A percentile compares a stretch with the other conserved stretches of the same genome.
Evolutionary conservation across 2,113 vertebrate genomes (phyloP).

Genomic region (Albula goreensis): DNA sequence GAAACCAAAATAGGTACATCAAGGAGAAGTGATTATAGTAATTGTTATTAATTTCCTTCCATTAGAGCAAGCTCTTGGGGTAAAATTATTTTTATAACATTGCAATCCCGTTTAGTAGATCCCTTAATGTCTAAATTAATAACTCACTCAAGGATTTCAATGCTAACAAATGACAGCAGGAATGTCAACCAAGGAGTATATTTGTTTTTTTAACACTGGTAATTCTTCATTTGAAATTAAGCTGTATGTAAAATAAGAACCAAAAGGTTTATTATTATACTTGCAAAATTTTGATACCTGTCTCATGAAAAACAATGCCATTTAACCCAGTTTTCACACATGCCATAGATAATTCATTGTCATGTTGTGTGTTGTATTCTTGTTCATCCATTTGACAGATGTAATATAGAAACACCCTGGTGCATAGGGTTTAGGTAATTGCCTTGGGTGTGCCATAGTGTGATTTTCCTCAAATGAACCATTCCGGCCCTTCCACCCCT

Average conservation of each 20-base stretch:
- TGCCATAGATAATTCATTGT: background rate
- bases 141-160: background rate
- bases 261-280: background rate
- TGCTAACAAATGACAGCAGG: background rate
- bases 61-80: no score
- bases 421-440: conserved; percentile 50
- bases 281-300: background rate
- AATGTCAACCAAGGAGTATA: no score
- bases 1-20: no score
- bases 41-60: no score
- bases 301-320: background rate
- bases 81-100: background rate
- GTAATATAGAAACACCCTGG: background rate
- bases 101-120: background rate
- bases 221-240: background rate
- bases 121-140: background rate
- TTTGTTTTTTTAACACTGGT: no score
- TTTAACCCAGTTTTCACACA: background rate
- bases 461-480: conserved; percentile 56
- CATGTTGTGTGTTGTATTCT: background rate
- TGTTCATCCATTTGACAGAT: background rate
- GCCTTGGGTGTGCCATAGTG: conserved; percentile 55
- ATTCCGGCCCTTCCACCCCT: conserved; percentile 64
- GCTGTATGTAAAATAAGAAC: background rate
- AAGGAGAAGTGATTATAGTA: no score